phyloP scores from a whole-genome alignment of 2,888 invertebrate genomes.

The Clitarchus hookeri region DNA sequence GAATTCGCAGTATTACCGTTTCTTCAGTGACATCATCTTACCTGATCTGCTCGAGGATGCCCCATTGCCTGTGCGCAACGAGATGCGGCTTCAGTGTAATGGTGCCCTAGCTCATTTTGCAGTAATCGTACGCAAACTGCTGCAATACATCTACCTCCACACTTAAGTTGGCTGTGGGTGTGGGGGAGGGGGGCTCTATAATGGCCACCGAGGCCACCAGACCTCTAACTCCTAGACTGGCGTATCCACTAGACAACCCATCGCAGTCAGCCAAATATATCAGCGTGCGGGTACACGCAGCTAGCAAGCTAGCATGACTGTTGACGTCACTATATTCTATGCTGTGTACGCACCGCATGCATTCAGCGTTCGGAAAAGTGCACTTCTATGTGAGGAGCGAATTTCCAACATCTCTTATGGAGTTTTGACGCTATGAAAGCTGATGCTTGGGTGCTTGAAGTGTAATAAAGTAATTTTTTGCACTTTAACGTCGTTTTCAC shows the following conservation, averaged over 20 bases:
- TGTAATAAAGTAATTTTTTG: neutral
- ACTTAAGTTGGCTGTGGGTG: neutral
- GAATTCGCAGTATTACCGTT: neutral
- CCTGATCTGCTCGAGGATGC: neutral
- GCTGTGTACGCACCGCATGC: neutral
- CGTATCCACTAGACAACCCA: no score
- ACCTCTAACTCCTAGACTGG: no score
- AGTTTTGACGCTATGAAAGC: neutral
- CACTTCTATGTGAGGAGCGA: neutral
- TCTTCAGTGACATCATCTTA: neutral
- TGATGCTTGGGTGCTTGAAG: neutral
- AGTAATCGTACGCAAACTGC: no score
- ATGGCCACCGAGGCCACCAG: constrained; percentile 1
- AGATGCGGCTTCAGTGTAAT: neutral
- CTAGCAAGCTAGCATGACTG: neutral
- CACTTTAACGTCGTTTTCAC: neutral
- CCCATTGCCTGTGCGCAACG: neutral
- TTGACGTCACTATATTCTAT: neutral
- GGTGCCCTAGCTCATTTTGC: neutral
- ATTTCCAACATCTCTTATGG: neutral
- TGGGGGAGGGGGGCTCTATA: neutral
- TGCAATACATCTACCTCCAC: neutral
- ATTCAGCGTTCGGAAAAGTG: neutral
- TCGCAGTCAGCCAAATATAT: neutral
- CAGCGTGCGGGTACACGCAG: neutral